These are phyloP conservation scores for Stichodactyla helianthus DNA, from an alignment of 64 coral and sea anemone species.

Conservation along the genomic window DNA sequence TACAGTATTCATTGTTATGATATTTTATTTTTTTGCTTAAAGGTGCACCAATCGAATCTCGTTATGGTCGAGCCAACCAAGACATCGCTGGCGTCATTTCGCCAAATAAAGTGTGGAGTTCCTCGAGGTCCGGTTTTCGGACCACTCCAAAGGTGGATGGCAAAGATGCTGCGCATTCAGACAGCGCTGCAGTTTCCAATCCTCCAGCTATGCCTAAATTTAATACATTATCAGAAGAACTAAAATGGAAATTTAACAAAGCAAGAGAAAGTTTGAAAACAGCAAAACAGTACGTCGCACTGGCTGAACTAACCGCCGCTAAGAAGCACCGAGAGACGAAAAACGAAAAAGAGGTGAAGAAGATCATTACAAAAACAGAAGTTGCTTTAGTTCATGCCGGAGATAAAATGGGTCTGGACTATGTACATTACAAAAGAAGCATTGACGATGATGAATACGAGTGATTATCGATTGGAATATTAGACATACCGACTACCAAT, in stretches of 20 bases:
- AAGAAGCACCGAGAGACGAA: constrained; percentile 30
- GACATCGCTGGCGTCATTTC: background rate
- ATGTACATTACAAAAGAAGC: constrained; percentile 82
- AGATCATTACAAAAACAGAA: constrained; percentile 83
- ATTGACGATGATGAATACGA: constrained; percentile 7
- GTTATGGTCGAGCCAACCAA: background rate
- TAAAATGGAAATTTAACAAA: constrained; percentile 95
- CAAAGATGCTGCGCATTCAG: background rate
- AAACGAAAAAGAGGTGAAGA: constrained; percentile 56
- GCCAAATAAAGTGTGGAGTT: background rate
- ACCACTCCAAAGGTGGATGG: background rate
- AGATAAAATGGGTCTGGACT: constrained; percentile 87
- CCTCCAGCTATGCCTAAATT: constrained; percentile 28
- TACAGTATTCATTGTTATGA: too few relatives aligned
- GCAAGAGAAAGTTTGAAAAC: constrained; percentile 72
- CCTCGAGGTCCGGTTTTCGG: background rate
- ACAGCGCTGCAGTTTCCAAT: background rate
- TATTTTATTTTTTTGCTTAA: background rate
- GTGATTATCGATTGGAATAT: background rate
- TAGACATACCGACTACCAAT: background rate
- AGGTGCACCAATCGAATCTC: background rate
- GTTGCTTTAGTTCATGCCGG: constrained; percentile 75
- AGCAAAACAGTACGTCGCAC: constrained; percentile 71
- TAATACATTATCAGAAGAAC: constrained; percentile 40
- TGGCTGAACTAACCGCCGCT: constrained; percentile 52